Conservation (phyloP, 2,888 invertebrate genomes). For the Apoda limacodes region DNA sequence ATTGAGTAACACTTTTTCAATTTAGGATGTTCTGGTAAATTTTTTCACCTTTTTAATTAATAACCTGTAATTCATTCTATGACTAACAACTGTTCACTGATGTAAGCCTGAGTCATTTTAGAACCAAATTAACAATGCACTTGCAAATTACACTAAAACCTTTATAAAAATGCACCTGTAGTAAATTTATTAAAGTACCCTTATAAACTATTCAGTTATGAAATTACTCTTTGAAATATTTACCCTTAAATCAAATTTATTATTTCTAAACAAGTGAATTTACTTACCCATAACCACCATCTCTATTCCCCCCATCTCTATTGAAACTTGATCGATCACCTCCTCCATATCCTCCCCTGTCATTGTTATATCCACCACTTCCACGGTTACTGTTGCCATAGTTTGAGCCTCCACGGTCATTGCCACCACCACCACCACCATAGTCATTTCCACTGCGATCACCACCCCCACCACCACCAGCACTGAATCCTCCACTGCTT, state of each 20-base stretch:
- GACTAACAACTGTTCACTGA: too few relatives aligned
- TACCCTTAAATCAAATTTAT: slow-evolving; percentile 2
- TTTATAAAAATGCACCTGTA: slow-evolving; percentile 1
- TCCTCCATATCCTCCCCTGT: slow-evolving; percentile 56
- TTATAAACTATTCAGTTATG: background rate
- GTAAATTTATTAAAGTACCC: slow-evolving; percentile 2
- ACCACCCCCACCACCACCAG: slow-evolving; percentile 38
- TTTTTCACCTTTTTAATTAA: too few relatives aligned
- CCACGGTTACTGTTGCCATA: slow-evolving; percentile 40
- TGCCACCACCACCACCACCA: slow-evolving; percentile 43
- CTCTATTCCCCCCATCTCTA: slow-evolving; percentile 71
- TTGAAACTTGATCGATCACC: slow-evolving; percentile 60
- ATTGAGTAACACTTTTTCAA: slow-evolving; percentile 8
- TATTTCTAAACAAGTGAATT: slow-evolving; percentile 7
- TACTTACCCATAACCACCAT: slow-evolving; percentile 72
- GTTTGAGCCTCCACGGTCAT: slow-evolving; percentile 49
- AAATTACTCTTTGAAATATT: background rate
- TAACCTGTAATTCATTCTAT: too few relatives aligned
- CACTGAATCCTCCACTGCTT: slow-evolving; percentile 36
- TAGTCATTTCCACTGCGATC: slow-evolving; percentile 47
- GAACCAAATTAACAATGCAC: too few relatives aligned
- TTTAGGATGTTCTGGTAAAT: too few relatives aligned
- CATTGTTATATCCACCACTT: slow-evolving; percentile 48
- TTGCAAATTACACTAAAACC: background rate
- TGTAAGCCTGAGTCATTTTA: too few relatives aligned